Base-by-base conservation (phyloP, 2,888 invertebrate genomes). In the Epirrhoe tristata region DNA sequence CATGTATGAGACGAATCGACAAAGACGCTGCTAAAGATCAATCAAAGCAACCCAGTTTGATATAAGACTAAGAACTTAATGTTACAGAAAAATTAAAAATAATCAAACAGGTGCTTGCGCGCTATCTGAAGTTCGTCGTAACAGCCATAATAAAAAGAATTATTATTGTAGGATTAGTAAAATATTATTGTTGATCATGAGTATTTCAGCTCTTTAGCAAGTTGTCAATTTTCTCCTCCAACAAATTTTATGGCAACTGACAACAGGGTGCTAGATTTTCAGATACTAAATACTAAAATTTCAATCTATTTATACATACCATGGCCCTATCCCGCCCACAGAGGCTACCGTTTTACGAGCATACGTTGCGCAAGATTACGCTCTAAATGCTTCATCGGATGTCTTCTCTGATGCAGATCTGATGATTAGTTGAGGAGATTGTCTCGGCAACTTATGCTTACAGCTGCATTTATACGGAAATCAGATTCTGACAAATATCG, bases 301-400 rank as follows among this genome's bases (percentile, higher is more conserved):
- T 51, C 48, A 43, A 32, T 55, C 6, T 65, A 24, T 31, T 51
- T 63, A n/a, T 16, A 51, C 17, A 32, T 58, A 56, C 17, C 10
- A 43, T 24, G 61, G 52, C 53, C 57, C 52, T 54, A 50, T 24
- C 14, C 57, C 62, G 70, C 71, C 69, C 66, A 61, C 66, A 57
- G 16, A 34, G 52, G 43, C 73, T 76, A 74, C 77, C 77, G 76
- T 78, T 78, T 81, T 84, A 77, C 77, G 78, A 75, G 67, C 76
- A 78, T 75, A 80, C 77, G 76, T 83, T 81, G 76, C 74, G 77
- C 72, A 80, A 84, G 66, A 73, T 74, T 69, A 73, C 70, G 73
- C 71, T 77, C 72, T 77, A 74, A 75, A 76, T 74, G 74, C 73
- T 57, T 63, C 72, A 79, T 68, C 73, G 70, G 74, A 74, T 66